Percentiles rank a stretch among this genome's conserved stretches.
These are phyloP conservation scores for Cerceris rybyensis DNA, from an alignment of 2,888 invertebrate species.

Conservation along the genomic window DNA sequence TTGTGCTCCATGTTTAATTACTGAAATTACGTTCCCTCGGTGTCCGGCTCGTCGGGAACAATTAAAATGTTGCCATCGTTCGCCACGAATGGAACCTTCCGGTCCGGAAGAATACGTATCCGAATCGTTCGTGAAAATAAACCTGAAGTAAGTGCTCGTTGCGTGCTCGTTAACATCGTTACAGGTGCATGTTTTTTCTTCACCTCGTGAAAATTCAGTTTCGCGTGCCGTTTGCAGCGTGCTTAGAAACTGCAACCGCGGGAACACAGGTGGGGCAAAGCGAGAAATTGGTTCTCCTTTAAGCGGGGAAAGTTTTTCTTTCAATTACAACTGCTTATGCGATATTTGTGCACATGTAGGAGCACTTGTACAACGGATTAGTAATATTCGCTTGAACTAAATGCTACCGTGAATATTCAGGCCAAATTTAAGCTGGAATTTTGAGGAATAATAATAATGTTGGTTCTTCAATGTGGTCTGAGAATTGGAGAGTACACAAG, in stretches of 20 bases:
- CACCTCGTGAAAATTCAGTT: constrained; percentile 62
- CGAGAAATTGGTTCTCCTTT: constrained; percentile 67
- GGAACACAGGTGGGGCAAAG: constrained; percentile 62
- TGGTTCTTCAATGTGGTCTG: no score
- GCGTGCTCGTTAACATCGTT: constrained; percentile 57
- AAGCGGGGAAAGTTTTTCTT: constrained; percentile 58
- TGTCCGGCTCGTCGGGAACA: constrained; percentile 13
- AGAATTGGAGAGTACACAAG: no score
- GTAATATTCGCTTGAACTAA: not conserved
- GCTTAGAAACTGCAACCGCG: constrained; percentile 71
- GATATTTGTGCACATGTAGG: not conserved
- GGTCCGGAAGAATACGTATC: constrained; percentile 1
- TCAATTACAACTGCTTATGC: not conserved
- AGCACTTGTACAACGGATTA: not conserved
- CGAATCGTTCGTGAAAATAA: not conserved
- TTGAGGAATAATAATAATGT: no score
- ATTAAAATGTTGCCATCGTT: constrained; percentile 33
- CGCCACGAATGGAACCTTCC: constrained; percentile 22
- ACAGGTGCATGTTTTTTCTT: constrained; percentile 22
- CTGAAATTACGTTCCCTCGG: not conserved
- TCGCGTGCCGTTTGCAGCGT: constrained; percentile 62
- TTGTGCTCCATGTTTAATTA: no score
- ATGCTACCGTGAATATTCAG: not conserved
- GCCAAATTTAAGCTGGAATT: no score
- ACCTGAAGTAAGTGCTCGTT: constrained; percentile 11